Conservation (phyloP, 2,797 vertebrate genomes). For the Cephalopachus bancanus region DNA sequence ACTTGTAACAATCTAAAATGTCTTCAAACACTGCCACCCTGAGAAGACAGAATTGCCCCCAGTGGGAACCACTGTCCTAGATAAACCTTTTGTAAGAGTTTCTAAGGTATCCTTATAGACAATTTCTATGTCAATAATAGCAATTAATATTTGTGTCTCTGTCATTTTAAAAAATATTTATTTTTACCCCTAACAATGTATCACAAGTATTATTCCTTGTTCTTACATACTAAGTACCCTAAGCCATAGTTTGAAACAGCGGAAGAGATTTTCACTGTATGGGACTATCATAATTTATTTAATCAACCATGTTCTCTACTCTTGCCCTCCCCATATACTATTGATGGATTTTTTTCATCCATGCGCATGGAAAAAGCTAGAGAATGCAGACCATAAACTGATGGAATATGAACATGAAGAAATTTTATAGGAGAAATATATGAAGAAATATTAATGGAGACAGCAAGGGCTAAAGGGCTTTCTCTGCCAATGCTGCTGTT, state of each 20-base stretch:
- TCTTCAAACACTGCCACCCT: neutral
- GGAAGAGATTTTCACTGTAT: neutral
- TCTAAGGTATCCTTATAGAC: neutral
- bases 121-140: neutral
- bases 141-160: constrained; percentile 11
- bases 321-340: neutral
- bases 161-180: neutral
- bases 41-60: neutral
- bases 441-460: neutral
- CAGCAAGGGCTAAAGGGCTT: neutral
- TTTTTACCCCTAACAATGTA: constrained; percentile 31
- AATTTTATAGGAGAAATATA: neutral
- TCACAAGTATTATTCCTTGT: neutral
- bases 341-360: neutral
- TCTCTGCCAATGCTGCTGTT: constrained; percentile 52
- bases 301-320: neutral
- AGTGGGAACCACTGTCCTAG: neutral
- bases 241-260: constrained; percentile 8
- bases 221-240: neutral
- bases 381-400: neutral
- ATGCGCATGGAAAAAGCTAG: neutral
- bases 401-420: neutral
- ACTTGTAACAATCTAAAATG: neutral
- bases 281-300: neutral
- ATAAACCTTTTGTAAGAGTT: neutral